Evolutionary conservation across 2,888 invertebrate species (phyloP), one percentile per base, ranked within the genome.

Genomic region (Syritta pipiens): DNA sequence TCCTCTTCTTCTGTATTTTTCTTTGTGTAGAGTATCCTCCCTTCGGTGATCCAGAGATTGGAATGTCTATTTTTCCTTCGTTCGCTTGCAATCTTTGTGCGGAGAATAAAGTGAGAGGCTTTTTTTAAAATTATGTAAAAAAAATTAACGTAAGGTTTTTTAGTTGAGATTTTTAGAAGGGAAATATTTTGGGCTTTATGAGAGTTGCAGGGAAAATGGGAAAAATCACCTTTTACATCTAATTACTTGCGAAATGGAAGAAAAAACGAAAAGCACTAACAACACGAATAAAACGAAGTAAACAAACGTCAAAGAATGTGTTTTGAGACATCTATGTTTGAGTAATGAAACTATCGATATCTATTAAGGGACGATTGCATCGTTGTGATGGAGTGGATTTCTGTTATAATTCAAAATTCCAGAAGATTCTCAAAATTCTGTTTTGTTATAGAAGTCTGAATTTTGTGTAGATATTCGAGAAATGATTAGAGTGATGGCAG

Each of bases 271-370:
- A 60, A 68, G 67, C 49, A 79, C 79, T 62, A 79, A 79, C 67
- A 79, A 68, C 68, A 79, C 44, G 67, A 79, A 72, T 49, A 79
- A 79, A 82, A 83, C 69, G 71, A 81, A 67, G 59, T 81, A 77
- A 74, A 77, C 63, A 82, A 83, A 83, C 81, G 83, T 82, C 83
- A 83, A 17, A 67, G 40, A 40, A 51, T 19, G 30, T 4, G 3
- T 1, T 17, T 17, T 20, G 40, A 17, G 72, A n/a, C 60, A 37
- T 42, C 79, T 79, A 51, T 6, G 22, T 22, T 17, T 30, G 49
- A 57, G 30, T 0, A 0, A 0, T 2, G 3, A 6, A 24, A 35
- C 3, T 17, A 9, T 4, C 4, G 1, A n/a, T 22, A 1, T 2
- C 7, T 53, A 7, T 35, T 17, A 35, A 26, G 35, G n/a, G 4